Percentiles rank a stretch among this genome's conserved stretches.
phyloP scores from a whole-genome alignment of 2,113 vertebrate species.

The Paradisaea rubra region DNA sequence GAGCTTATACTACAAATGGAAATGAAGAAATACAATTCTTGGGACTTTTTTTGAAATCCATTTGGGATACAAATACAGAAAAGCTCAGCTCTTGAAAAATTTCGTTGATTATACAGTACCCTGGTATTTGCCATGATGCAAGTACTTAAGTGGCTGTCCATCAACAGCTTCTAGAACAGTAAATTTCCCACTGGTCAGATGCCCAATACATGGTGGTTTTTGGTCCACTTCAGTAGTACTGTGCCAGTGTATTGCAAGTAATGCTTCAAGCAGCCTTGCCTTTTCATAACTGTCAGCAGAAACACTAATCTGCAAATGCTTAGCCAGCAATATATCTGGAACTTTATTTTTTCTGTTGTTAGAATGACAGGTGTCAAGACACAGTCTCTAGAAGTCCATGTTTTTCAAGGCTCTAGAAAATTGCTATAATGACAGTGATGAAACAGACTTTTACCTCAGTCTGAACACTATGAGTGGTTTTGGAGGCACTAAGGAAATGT shows the following conservation, averaged over 20 bases:
- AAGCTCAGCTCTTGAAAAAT: background rate
- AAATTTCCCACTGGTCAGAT: background rate
- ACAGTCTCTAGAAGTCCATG: background rate
- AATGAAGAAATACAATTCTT: background rate
- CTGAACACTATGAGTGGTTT: background rate
- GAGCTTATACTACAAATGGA: background rate
- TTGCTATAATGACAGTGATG: background rate
- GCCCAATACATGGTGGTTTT: background rate
- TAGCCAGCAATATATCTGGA: background rate
- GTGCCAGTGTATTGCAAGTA: background rate
- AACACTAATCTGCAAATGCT: background rate
- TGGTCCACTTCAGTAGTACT: background rate
- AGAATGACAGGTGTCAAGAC: background rate
- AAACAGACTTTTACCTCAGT: background rate
- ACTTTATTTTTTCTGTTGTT: background rate
- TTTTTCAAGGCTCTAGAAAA: background rate
- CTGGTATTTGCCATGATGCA: background rate
- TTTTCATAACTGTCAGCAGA: background rate
- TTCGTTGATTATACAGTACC: background rate
- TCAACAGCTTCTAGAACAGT: background rate
- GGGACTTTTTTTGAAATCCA: background rate
- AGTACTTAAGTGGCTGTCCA: background rate
- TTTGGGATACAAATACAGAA: background rate
- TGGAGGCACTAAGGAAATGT: background rate
- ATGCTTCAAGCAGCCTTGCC: background rate